Base-by-base conservation (phyloP, 2,888 invertebrate species). In the Chloromyia formosa region DNA sequence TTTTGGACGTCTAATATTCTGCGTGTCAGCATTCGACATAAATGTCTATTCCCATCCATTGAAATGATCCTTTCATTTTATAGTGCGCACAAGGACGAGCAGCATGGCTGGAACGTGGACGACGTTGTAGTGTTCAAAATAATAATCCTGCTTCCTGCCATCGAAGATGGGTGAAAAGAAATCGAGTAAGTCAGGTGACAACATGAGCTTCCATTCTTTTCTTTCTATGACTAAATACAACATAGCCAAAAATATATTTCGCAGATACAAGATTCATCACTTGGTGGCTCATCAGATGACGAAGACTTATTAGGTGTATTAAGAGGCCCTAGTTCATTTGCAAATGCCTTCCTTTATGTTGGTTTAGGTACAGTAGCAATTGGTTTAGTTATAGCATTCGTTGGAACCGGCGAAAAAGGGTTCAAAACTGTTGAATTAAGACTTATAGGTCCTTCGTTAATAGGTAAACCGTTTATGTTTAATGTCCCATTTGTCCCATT, bases 331-430 rank as follows among this genome's bases (percentile, higher is more conserved):
- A 93, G 93, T 87, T 93, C 94, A 69, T 93, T 94, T 78, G 94
- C 94, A 79, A 92, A 92, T 84, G 91, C 94, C 78, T 89, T 95
- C 78, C 89, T 95, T 74, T 95, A 95, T 86, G 93, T 94, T 69
- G 95, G 95, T 74, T 89, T 95, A 79, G 93, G 92, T 79, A 93
- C 92, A 23, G 91, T 94, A 77, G 93, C 94, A 23, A 88, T 95
- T 79, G 95, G 95, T 74, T 90, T 94, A 81, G 93, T 95, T 80
- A 93, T 95, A 81, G 93, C 94, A 84, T 94, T 95, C 87, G 94
- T 95, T 79, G 95, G 94, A 80, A 94, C 94, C 78, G 95, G 95
- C 82, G 95, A 95, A 87, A 94, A 94, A 87, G 91, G 91, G 86
- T 94, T 92, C 90, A 94, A 91, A 86, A 94, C 95, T 78, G 90